Base-by-base conservation (phyloP, 2,797 vertebrate species). In the Lates japonicus region DNA sequence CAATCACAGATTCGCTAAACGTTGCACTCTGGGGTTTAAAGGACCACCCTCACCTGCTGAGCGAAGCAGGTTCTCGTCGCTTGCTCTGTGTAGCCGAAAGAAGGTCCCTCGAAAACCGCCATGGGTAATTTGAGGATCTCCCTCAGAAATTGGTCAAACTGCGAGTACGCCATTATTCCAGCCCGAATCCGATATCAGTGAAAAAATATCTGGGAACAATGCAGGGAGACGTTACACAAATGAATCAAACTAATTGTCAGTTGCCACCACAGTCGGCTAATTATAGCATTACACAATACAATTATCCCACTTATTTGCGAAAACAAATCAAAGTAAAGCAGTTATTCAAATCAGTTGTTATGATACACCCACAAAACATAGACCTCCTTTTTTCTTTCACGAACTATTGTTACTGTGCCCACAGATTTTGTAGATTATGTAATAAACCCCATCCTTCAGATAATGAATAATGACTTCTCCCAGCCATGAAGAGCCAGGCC, bases 91-190 rank as follows among this genome's bases (percentile, higher is more conserved):
- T 99, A 99, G 70, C 98, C 96, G 86, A 99, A 99, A 0, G 98
- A 99, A 59, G 98, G 98, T 7, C 98, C 98, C 94, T 99, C 98
- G n/a, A 99, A 99, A 65, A 99, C 97, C 0, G 97, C 97, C 2
- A 97, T 97, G 44, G 98, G 98, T 75, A 99, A 94, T 93, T 99
- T 99, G 63, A 99, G 97, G 87, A 96, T 97, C 89, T 99, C 98
- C 49, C 96, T 95, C 70, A 99, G 95, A 92, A 98, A 99, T 77
- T 96, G 96, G 93, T 99, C 98, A 0, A 99, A 99, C 84, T 97
- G 97, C 42, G 95, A 95, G 83, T 97, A 95, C 78, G 97, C 96
- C 97, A 99, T 97, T 87, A 97, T 92, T 62, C 98, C 98, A 29
- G 95, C 94, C 94, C 68, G 97, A 95, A 94, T 99, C 98, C 0